These are phyloP conservation scores for Chrysomallon squamiferum DNA, from an alignment of 1,140 invertebrate species.

Conservation along the genomic window DNA sequence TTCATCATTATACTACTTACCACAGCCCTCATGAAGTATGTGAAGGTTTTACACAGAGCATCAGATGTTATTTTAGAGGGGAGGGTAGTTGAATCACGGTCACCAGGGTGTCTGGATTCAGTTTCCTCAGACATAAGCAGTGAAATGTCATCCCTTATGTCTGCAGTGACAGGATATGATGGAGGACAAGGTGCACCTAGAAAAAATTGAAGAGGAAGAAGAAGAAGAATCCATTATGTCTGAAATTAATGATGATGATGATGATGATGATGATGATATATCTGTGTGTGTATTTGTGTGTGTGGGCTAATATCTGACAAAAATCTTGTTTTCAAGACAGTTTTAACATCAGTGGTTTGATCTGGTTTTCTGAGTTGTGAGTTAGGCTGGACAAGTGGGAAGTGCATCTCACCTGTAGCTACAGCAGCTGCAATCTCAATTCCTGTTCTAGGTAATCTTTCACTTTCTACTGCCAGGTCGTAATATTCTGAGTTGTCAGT, in stretches of 20 bases:
- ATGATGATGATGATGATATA: too few species aligned
- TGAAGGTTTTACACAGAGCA: conserved; percentile 46
- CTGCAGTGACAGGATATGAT: conserved; percentile 39
- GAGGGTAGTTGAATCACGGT: conserved; percentile 28
- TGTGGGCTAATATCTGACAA: too few species aligned
- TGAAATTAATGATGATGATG: too few species aligned
- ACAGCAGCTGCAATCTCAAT: conserved; percentile 59
- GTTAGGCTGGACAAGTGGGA: too few species aligned
- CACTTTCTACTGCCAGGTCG: conserved; percentile 30
- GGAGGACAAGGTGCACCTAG: conserved; percentile 47
- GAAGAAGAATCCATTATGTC: too few species aligned
- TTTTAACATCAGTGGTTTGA: too few species aligned
- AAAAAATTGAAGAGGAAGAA: too few species aligned
- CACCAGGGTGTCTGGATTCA: neutral
- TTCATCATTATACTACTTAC: too few species aligned
- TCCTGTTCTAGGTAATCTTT: conserved; percentile 40
- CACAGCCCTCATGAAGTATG: conserved; percentile 50
- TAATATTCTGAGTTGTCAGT: conserved; percentile 19
- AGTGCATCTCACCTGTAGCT: conserved; percentile 54
- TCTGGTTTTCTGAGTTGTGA: too few species aligned
- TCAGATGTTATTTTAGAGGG: conserved; percentile 43
- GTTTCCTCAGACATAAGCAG: conserved; percentile 24
- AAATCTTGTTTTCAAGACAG: too few species aligned
- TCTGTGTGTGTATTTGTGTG: too few species aligned
- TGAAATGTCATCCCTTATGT: conserved; percentile 51